Conservation (phyloP, 2,888 invertebrate genomes). For the Carabus problematicus region DNA sequence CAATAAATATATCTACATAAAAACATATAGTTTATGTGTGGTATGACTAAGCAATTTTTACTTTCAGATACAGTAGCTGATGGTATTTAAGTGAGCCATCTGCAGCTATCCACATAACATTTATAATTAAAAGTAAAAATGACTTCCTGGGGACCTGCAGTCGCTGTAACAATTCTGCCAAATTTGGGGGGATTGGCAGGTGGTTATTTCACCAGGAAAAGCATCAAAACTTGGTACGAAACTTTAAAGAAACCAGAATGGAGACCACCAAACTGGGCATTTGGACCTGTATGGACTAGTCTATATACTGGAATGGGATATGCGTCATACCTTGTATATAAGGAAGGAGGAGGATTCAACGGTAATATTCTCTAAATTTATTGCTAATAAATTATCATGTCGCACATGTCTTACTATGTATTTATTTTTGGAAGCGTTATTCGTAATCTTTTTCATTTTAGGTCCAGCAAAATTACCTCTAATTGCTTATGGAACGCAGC, state of each 20-base stretch:
- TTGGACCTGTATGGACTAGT: conserved; percentile 80
- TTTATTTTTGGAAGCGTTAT: background rate
- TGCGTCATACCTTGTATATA: conserved; percentile 81
- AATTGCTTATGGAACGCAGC: conserved; percentile 74
- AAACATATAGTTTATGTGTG: no score
- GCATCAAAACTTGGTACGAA: conserved; percentile 76
- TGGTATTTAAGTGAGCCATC: no score
- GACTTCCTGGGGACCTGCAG: conserved; percentile 51
- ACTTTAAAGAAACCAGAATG: conserved; percentile 75
- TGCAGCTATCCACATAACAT: no score
- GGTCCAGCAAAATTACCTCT: conserved; percentile 71
- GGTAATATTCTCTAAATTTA: conserved; percentile 55
- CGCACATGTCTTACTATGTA: no score
- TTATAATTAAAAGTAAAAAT: conserved; percentile 45
- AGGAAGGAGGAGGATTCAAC: conserved; percentile 77
- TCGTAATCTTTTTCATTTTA: conserved; percentile 51
- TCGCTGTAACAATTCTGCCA: conserved; percentile 68
- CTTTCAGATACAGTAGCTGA: no score
- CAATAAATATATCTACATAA: no score
- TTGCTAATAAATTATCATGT: background rate
- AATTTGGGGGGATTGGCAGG: conserved; percentile 76
- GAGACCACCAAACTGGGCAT: conserved; percentile 81
- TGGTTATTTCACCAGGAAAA: conserved; percentile 68
- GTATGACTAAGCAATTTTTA: no score
- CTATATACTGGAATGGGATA: conserved; percentile 84